phyloP scores from a whole-genome alignment of 1,140 invertebrate species.

The Temnothorax curvispinosus region DNA sequence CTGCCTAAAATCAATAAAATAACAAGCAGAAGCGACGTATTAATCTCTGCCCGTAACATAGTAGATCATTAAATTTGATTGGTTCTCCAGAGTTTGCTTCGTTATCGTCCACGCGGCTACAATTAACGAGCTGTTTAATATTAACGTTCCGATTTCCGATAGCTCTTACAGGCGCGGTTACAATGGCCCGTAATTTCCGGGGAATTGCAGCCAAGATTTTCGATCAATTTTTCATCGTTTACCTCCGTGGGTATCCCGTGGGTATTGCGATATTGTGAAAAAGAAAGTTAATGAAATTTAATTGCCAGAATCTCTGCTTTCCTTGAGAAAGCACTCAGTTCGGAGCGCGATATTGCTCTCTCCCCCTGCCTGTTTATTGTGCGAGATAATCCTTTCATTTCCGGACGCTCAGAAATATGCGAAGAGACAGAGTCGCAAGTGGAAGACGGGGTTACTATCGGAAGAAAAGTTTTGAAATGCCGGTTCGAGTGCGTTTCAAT shows the following conservation, averaged over 20 bases:
- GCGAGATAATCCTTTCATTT: conserved; percentile 36
- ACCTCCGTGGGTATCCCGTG: neutral
- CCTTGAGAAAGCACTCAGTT: neutral
- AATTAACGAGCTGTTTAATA: conserved; percentile 57
- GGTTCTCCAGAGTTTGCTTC: conserved; percentile 26
- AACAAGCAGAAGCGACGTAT: neutral
- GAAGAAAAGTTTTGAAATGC: conserved; percentile 25
- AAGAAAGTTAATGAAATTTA: conserved; percentile 37
- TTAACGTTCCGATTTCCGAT: conserved; percentile 53
- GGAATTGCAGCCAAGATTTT: conserved; percentile 12
- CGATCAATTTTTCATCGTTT: conserved; percentile 29
- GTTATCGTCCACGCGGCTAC: conserved; percentile 26
- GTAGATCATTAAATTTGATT: conserved; percentile 53
- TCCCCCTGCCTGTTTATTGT: neutral
- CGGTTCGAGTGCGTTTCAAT: conserved; percentile 1
- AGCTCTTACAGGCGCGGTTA: neutral
- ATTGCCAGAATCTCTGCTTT: neutral
- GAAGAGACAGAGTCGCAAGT: neutral
- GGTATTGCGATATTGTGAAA: neutral
- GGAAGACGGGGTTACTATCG: neutral
- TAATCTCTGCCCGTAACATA: conserved; percentile 14
- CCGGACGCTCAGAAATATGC: conserved; percentile 4
- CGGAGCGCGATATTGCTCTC: neutral
- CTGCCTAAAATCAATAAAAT: conserved; percentile 13
- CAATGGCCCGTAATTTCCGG: conserved; percentile 14